A percentile compares a stretch with the other conserved stretches of the same genome.
phyloP scores from a whole-genome alignment of 2,888 invertebrate genomes.

The Drosophila flavopinicola region DNA sequence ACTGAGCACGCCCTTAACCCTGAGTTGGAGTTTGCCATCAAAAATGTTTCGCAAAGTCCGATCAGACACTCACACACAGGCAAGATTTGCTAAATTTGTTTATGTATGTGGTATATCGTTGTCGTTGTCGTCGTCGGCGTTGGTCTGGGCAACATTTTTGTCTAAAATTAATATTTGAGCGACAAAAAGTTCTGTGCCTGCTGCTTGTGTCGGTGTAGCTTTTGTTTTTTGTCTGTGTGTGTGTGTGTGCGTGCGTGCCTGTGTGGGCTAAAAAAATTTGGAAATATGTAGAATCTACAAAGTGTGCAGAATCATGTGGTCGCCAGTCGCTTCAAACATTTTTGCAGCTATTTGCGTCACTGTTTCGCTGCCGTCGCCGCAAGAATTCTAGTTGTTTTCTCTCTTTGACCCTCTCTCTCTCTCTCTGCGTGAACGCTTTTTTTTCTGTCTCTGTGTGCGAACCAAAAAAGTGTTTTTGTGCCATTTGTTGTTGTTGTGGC shows the following conservation, averaged over 20 bases:
- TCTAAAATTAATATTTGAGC: constrained; percentile 80
- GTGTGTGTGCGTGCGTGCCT: constrained; percentile 20
- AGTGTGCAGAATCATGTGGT: constrained; percentile 72
- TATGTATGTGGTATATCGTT: constrained; percentile 42
- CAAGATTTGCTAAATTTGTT: constrained; percentile 28
- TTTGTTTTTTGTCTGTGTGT: constrained; percentile 16
- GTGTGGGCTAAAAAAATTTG: constrained; percentile 63
- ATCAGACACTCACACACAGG: constrained; percentile 41
- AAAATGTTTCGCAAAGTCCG: constrained; percentile 38
- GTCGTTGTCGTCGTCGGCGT: too few relatives aligned
- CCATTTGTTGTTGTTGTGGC: constrained; percentile 46
- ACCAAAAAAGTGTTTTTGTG: constrained; percentile 48
- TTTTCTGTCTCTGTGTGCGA: constrained; percentile 46
- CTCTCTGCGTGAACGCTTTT: constrained; percentile 26
- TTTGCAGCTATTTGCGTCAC: constrained; percentile 72
- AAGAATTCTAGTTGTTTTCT: constrained; percentile 40
- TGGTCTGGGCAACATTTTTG: constrained; percentile 65
- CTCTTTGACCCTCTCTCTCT: constrained; percentile 24
- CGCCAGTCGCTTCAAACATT: constrained; percentile 58
- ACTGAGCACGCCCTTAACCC: constrained; percentile 64
- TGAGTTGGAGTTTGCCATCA: constrained; percentile 56
- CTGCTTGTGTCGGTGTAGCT: constrained; percentile 37
- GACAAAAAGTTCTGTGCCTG: constrained; percentile 53
- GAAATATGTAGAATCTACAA: constrained; percentile 62
- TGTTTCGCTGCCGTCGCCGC: constrained; percentile 39